Evolutionary conservation across 2,113 vertebrate species (phyloP).

Genomic region (Apaloderma vittatum): DNA sequence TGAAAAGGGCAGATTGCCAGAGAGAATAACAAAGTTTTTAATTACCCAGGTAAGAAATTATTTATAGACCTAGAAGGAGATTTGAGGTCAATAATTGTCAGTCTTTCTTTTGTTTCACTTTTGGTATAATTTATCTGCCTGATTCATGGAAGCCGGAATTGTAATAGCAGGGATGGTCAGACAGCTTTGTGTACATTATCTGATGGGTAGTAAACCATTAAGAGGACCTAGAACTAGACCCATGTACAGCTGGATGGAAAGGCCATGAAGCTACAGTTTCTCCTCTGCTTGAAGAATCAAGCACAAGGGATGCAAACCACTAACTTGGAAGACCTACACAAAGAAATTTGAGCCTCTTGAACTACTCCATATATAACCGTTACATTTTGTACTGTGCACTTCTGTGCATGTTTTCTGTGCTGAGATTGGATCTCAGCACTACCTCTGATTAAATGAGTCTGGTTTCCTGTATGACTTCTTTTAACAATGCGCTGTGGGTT

Average conservation of each 20-base stretch:
- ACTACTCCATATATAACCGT: background rate
- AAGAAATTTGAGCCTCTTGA: background rate
- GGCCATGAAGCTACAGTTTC: background rate
- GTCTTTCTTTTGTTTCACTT: conserved; percentile 10
- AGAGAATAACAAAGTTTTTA: conserved; percentile 96
- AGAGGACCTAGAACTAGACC: background rate
- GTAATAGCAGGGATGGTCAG: background rate
- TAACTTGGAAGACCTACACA: background rate
- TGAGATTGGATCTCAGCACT: background rate
- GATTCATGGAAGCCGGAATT: background rate
- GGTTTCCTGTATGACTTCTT: background rate
- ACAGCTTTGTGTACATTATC: background rate
- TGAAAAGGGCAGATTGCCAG: conserved; percentile 96
- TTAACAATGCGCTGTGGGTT: background rate
- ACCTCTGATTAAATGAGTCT: background rate
- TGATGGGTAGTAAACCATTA: background rate
- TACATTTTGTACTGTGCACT: background rate
- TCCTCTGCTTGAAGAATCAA: background rate
- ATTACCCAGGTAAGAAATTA: conserved; percentile 91
- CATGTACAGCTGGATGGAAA: background rate
- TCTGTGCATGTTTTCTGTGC: background rate
- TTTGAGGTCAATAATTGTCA: conserved; percentile 53
- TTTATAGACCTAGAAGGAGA: conserved; percentile 34
- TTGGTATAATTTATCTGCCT: background rate
- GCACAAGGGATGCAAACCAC: background rate